Conservation (phyloP, 53 echinoderm and acorn worm genomes). For the Henricia sp. region DNA sequence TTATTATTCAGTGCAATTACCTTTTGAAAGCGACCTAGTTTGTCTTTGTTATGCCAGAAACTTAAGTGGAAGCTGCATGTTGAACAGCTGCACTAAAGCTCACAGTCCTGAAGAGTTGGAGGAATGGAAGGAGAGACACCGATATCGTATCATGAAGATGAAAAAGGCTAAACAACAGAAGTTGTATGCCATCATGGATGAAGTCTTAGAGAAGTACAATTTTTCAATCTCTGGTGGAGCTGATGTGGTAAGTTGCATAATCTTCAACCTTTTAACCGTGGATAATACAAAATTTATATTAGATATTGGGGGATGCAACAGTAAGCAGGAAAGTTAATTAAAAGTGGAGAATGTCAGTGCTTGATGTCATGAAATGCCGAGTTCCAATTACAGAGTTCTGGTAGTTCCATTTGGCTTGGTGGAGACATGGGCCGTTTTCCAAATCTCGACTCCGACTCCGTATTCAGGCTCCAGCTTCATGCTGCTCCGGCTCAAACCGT, state of each 20-base stretch:
- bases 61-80: constrained; percentile 56
- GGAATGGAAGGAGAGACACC: constrained; percentile 92
- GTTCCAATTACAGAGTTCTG: too few species aligned
- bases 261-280: background rate
- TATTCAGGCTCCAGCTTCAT: too few species aligned
- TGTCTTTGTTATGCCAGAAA: constrained; percentile 54
- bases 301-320: too few species aligned
- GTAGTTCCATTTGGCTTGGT: too few species aligned
- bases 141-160: constrained; percentile 93
- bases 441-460: too few species aligned
- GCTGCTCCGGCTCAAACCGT: too few species aligned
- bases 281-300: background rate
- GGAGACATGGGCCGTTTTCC: too few species aligned
- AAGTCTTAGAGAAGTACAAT: constrained; percentile 81
- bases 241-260: constrained; percentile 66
- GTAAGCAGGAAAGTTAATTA: too few species aligned
- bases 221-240: constrained; percentile 70
- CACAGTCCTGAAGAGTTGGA: constrained; percentile 81
- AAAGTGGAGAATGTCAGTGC: too few species aligned
- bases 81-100: constrained; percentile 82
- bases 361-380: too few species aligned
- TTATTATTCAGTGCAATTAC: background rate
- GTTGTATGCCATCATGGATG: constrained; percentile 83
- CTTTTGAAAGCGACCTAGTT: too few species aligned
- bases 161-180: constrained; percentile 78